Conservation (phyloP, 2,113 vertebrate genomes). For the Labeo catla region DNA sequence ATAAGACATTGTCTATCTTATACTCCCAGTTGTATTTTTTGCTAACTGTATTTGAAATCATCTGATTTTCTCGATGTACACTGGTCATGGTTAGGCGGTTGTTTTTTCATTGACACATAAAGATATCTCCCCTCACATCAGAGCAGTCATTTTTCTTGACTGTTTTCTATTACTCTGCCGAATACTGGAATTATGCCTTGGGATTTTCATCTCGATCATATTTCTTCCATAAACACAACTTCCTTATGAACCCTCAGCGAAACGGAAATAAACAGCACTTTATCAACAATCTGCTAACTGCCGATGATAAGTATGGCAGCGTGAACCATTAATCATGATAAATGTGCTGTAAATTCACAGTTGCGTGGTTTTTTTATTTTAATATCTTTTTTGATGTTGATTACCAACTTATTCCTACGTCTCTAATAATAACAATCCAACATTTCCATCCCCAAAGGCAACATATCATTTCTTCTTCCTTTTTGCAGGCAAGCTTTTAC, state of each 20-base stretch:
- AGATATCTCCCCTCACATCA: constrained; percentile 46
- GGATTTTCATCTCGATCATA: constrained; percentile 23
- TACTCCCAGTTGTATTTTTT: not conserved
- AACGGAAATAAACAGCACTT: constrained; percentile 31
- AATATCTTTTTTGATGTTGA: constrained; percentile 13
- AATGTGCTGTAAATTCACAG: constrained; percentile 16
- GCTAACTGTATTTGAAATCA: not conserved
- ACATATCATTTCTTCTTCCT: constrained; percentile 63
- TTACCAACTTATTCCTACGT: constrained; percentile 31
- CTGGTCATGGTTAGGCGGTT: not conserved
- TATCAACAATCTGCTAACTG: constrained; percentile 32
- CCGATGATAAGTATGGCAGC: not conserved
- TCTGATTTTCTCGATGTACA: not conserved
- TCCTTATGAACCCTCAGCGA: constrained; percentile 22
- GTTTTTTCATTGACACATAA: constrained; percentile 25
- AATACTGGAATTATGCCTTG: constrained; percentile 27
- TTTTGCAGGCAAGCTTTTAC: constrained; percentile 23
- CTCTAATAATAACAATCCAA: constrained; percentile 53
- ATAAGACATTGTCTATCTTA: not conserved
- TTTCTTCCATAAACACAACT: constrained; percentile 5
- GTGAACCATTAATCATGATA: constrained; percentile 30
- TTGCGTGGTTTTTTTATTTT: constrained; percentile 17
- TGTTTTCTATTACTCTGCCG: constrained; percentile 34
- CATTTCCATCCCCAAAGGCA: constrained; percentile 67
- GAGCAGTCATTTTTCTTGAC: constrained; percentile 50